Evolutionary conservation across 2,888 invertebrate genomes (phyloP), one percentile per base, ranked within the genome.

Genomic region (Cephus pygmeus): DNA sequence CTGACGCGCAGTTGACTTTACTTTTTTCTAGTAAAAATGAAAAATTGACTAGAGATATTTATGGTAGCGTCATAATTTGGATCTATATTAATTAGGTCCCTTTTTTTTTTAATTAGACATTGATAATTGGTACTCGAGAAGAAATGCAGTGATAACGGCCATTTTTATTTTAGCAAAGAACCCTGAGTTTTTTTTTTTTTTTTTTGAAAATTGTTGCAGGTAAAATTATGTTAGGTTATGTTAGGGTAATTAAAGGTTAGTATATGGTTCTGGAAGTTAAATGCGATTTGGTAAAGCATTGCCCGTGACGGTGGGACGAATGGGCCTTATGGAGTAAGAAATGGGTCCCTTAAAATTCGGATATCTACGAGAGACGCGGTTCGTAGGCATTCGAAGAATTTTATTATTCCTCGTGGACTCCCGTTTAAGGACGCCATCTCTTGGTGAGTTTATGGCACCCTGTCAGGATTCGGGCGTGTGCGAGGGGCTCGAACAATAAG

Each of bases 401-500:
- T 84, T 83, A 83, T 85, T 85, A 83, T 83, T 83, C 81, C 76
- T 77, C 77, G 82, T 73, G 80, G 83, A 82, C 82, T 81, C 82
- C 85, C 82, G 81, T 86, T 86, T 84, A 83, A 83, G 83, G 83
- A 83, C 81, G 82, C 85, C 82, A 81, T 85, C 79, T 81, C 83
- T 83, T 81, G 79, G 83, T 80, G 83, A 87, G 82, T 86, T 87
- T 87, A 87, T 85, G 84, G 86, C 84, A 86, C 33, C 83, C 84
- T 87, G 86, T 84, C 86, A 83, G 83, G 85, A 84, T 87, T 87
- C 84, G 84, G 85, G 81, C 81, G 83, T 80, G 82, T 81, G 83
- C 85, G 81, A 86, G 82, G 81, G 84, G 81, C 84, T 83, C 83
- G 71, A 87, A 89, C 87, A 88, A 88, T 88, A 86, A 88, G 85